Evolutionary conservation across 1,140 invertebrate species (phyloP).

Genomic region (Orius laevigatus): DNA sequence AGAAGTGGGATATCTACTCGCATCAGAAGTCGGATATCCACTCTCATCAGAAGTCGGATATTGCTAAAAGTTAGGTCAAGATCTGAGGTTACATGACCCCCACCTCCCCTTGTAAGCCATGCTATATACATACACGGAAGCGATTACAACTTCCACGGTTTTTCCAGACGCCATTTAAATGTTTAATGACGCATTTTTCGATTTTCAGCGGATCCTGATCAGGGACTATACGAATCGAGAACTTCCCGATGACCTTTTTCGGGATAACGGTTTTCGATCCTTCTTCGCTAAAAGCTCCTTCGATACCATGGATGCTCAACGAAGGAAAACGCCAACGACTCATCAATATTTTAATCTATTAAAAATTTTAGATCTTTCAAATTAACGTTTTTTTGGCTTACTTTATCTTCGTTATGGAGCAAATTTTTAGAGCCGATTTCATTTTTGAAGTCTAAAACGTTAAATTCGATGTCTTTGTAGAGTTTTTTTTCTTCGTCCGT

Average conservation of each 20-base stretch:
- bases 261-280: conserved; percentile 95
- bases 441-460: conserved; percentile 56
- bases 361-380: neutral
- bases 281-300: conserved; percentile 80
- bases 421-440: conserved; percentile 55
- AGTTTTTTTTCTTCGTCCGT: conserved; percentile 56
- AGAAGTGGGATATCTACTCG: no score
- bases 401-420: conserved; percentile 60
- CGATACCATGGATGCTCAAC: conserved; percentile 82
- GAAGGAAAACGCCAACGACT: conserved; percentile 81
- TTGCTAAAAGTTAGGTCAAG: no score
- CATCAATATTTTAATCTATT: conserved; percentile 54
- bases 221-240: conserved; percentile 88
- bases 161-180: conserved; percentile 49
- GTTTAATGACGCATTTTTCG: conserved; percentile 50
- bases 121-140: conserved; percentile 46
- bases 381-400: conserved; percentile 24
- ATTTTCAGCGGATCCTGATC: conserved; percentile 69
- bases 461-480: conserved; percentile 83
- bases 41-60: no score
- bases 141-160: conserved; percentile 68
- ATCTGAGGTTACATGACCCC: no score
- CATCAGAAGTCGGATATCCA: no score
- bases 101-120: no score
- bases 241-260: conserved; percentile 86